These are phyloP conservation scores for Lytechinus pictus DNA, from an alignment of 35 echinoderm and acorn worm genomes.

Conservation along the genomic window DNA sequence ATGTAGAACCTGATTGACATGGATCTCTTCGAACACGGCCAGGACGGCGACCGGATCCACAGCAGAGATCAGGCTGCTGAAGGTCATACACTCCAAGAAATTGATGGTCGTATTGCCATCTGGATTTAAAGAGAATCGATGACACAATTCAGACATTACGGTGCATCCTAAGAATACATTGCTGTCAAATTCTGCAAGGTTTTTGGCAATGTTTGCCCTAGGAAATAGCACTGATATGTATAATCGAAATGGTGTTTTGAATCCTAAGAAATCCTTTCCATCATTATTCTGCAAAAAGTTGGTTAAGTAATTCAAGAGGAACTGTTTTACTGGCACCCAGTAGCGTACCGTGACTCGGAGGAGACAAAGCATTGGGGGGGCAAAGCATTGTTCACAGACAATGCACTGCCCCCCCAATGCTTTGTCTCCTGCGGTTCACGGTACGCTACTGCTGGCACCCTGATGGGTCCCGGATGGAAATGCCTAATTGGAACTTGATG, in stretches of 20 bases:
- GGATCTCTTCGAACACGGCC: conserved; percentile 96
- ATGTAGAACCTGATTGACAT: conserved; percentile 93
- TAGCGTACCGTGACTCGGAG: too few relatives aligned
- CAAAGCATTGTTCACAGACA: too few relatives aligned
- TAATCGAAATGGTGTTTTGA: background rate
- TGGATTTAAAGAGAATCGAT: background rate
- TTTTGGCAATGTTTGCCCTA: background rate
- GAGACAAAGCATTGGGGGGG: too few relatives aligned
- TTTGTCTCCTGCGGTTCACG: too few relatives aligned
- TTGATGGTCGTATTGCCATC: conserved; percentile 19
- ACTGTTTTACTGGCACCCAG: too few relatives aligned
- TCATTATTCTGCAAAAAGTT: background rate
- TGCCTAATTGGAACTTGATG: background rate
- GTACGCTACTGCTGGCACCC: background rate
- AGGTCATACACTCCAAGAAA: conserved; percentile 88
- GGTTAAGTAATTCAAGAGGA: background rate
- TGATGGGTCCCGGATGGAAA: background rate
- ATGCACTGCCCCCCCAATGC: too few relatives aligned
- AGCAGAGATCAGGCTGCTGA: conserved; percentile 96
- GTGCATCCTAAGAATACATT: background rate
- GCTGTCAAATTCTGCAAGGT: background rate
- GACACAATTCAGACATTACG: background rate
- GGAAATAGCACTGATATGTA: background rate
- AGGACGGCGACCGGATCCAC: conserved; percentile 97
- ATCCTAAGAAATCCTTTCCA: background rate